phyloP scores from a whole-genome alignment of 2,888 invertebrate genomes.

The Ophion obscuratus region DNA sequence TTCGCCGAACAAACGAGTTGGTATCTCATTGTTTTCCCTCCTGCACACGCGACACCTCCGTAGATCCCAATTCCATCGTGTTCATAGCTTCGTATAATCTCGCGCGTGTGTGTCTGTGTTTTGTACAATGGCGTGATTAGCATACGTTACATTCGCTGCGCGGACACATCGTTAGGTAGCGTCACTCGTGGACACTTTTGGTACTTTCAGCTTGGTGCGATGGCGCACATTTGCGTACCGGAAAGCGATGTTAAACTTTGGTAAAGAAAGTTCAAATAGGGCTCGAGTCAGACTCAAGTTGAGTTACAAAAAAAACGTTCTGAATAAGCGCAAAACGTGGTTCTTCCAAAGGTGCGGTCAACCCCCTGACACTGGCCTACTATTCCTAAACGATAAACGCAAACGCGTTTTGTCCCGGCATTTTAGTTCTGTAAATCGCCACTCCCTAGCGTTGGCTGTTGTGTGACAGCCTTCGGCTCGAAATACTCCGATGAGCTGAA shows the following conservation, averaged over 20 bases:
- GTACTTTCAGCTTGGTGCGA: constrained; percentile 6
- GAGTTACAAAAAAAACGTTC: not conserved
- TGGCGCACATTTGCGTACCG: not conserved
- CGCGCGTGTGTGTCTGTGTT: constrained; percentile 38
- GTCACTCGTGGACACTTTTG: constrained; percentile 17
- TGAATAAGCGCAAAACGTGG: not conserved
- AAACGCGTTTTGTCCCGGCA: too few relatives aligned
- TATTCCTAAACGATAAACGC: too few relatives aligned
- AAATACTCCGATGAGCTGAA: too few relatives aligned
- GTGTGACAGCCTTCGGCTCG: too few relatives aligned
- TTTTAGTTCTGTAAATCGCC: too few relatives aligned
- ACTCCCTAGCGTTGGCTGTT: too few relatives aligned
- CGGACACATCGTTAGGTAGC: not conserved
- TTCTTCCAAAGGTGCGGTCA: too few relatives aligned
- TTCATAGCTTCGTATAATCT: constrained; percentile 42
- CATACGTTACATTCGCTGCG: constrained; percentile 45
- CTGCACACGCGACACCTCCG: constrained; percentile 23
- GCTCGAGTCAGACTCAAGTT: not conserved
- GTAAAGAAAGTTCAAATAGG: not conserved
- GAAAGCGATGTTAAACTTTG: not conserved
- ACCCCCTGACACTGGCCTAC: too few relatives aligned
- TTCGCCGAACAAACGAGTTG: not conserved
- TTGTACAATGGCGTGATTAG: constrained; percentile 61
- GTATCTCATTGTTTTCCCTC: not conserved
- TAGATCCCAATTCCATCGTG: constrained; percentile 40